phyloP scores from a whole-genome alignment of 2,113 vertebrate genomes.

The Siphamia tubifer region DNA sequence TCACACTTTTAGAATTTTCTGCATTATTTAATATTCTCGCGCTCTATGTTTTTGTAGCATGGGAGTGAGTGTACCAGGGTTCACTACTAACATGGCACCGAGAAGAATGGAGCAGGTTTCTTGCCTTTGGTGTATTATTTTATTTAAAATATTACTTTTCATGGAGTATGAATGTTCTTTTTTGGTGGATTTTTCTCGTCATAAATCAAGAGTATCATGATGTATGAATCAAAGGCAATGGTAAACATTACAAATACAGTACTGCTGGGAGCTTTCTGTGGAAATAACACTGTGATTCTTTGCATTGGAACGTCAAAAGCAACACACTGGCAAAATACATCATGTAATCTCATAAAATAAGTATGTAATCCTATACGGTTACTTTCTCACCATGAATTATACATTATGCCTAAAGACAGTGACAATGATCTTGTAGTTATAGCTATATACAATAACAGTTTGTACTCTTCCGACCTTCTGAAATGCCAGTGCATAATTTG shows the following conservation, averaged over 20 bases:
- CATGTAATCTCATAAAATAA: background rate
- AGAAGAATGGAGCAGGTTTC: background rate
- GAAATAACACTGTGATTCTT: background rate
- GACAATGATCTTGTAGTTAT: background rate
- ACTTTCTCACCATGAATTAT: slow-evolving; percentile 9
- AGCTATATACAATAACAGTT: background rate
- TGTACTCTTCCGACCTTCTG: too few relatives aligned
- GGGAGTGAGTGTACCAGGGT: slow-evolving; percentile 15
- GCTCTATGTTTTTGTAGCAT: slow-evolving; percentile 16
- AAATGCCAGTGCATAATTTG: too few relatives aligned
- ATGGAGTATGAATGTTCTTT: slow-evolving; percentile 1
- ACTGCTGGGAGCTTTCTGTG: background rate
- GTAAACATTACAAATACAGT: background rate
- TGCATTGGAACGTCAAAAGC: background rate
- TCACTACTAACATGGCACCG: slow-evolving; percentile 4
- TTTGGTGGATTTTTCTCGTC: background rate
- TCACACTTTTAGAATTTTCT: slow-evolving; percentile 33
- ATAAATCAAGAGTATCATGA: background rate
- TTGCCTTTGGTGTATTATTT: slow-evolving; percentile 7
- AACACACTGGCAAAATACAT: background rate
- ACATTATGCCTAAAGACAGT: background rate
- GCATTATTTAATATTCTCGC: slow-evolving; percentile 50
- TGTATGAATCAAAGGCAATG: background rate
- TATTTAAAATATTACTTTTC: slow-evolving; percentile 29
- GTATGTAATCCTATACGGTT: background rate